These are phyloP conservation scores for Atherinomorus stipes DNA, from an alignment of 2,113 vertebrate genomes.

Conservation along the genomic window DNA sequence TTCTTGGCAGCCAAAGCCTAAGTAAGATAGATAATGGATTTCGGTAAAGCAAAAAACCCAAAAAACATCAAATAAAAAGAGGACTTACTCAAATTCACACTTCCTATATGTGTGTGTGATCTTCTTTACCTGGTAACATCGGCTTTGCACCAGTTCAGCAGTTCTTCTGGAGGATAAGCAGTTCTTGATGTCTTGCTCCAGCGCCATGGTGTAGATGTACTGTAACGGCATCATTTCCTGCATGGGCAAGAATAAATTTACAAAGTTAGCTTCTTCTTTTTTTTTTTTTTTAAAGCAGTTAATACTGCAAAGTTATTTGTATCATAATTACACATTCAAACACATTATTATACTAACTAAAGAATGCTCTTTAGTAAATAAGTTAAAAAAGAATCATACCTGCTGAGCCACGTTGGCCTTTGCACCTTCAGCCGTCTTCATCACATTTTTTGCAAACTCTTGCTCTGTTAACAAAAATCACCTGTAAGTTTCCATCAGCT, in stretches of 20 bases:
- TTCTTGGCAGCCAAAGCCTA: conserved; percentile 90
- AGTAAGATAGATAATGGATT: conserved; percentile 22
- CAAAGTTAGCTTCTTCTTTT: too few relatives aligned
- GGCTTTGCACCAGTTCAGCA: conserved; percentile 82
- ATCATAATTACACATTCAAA: background rate
- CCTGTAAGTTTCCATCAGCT: background rate
- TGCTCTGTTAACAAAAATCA: conserved; percentile 76
- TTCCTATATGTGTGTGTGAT: background rate
- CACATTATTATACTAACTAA: background rate
- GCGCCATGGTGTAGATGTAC: conserved; percentile 85
- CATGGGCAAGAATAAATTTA: background rate
- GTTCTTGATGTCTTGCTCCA: conserved; percentile 89
- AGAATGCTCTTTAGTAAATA: background rate
- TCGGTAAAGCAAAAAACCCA: conserved; percentile 21
- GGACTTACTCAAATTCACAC: background rate
- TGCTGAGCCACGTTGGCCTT: conserved; percentile 84
- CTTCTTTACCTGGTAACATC: conserved; percentile 86
- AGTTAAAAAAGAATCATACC: conserved; percentile 74
- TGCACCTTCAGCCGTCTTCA: conserved; percentile 87
- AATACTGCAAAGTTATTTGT: background rate
- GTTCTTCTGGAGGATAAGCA: conserved; percentile 80
- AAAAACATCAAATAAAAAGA: background rate
- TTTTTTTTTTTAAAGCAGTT: background rate
- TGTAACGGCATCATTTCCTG: conserved; percentile 91
- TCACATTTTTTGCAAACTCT: conserved; percentile 87